phyloP scores from a whole-genome alignment of 2,888 invertebrate genomes.

The Patella caerulea region DNA sequence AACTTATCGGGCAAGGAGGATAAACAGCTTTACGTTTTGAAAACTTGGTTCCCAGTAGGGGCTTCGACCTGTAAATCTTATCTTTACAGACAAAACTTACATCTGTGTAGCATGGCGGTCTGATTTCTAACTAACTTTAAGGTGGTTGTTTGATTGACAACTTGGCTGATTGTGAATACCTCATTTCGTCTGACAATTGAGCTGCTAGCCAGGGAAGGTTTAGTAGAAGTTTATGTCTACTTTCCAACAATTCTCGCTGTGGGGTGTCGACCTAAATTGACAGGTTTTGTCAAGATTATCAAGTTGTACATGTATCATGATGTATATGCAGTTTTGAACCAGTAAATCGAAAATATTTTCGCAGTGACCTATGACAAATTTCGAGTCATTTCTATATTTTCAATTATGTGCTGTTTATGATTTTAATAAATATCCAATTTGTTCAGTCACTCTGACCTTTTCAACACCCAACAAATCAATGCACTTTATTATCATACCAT shows the following conservation, averaged over 20 bases:
- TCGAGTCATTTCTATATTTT: too few species aligned
- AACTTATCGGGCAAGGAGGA: too few species aligned
- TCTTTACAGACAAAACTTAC: conserved; percentile 1
- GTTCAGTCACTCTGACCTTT: too few species aligned
- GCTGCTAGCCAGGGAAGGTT: background rate
- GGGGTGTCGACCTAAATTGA: background rate
- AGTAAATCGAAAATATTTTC: too few species aligned
- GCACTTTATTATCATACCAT: too few species aligned
- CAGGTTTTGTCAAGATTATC: background rate
- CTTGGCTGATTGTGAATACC: background rate
- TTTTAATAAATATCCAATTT: too few species aligned
- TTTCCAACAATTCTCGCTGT: background rate
- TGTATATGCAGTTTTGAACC: too few species aligned
- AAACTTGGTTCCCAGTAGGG: background rate
- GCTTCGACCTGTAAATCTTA: background rate
- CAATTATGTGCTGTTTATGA: too few species aligned
- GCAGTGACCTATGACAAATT: too few species aligned
- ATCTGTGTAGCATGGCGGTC: background rate
- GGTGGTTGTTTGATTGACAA: background rate
- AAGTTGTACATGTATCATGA: too few species aligned
- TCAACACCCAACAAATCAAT: too few species aligned
- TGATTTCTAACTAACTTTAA: background rate
- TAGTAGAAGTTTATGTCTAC: background rate
- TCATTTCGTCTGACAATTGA: background rate
- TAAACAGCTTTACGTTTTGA: background rate